Base-by-base conservation (phyloP, 2,797 vertebrate species). In the Hafferia zeledoni region DNA sequence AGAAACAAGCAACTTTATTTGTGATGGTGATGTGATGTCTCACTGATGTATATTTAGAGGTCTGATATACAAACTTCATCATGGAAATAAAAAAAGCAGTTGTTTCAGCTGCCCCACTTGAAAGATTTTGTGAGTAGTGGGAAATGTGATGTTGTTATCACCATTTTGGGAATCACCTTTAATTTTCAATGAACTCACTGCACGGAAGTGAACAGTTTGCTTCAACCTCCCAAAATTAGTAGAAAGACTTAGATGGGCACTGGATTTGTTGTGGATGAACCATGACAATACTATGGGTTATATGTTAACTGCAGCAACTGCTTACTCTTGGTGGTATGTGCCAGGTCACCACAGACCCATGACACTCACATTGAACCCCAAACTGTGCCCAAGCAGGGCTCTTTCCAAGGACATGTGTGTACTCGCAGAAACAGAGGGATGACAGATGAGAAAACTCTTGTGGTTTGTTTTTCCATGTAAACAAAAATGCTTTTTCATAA, bases 401-500 rank as follows among this genome's bases (percentile, higher is more conserved):
- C 65, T 88, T 67, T 44, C 75, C 44, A 52, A 65, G 83, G 82
- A 87, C 60, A 87, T 84, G 52, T 70, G 77, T 87, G 83, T 71
- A 71, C 80, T 90, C 85, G 60, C 52, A 92, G 86, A 90, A 93
- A 86, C 18, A 89, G 87, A 89, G 37, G 64, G 52, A 94, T 84
- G 76, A 94, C 52, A 85, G 72, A 95, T 72, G 83, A 93, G 80
- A 82, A 90, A 87, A 53, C 80, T 87, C 57, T 41, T 85, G 90
- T 67, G 65, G 89, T 90, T 95, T 95, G 63, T 91, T 97, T 94
- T 86, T 71, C 68, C 53, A 49, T 65, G 43, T 89, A 95, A 95
- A 96, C 83, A 90, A 90, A 96, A 90, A 83, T 86, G 64, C 13
- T 70, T 95, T 80, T 83, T 82, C 76, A 74, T 91, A 95, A 95